These are phyloP conservation scores for Chitala chitala DNA, from an alignment of 2,113 vertebrate genomes.

Conservation along the genomic window DNA sequence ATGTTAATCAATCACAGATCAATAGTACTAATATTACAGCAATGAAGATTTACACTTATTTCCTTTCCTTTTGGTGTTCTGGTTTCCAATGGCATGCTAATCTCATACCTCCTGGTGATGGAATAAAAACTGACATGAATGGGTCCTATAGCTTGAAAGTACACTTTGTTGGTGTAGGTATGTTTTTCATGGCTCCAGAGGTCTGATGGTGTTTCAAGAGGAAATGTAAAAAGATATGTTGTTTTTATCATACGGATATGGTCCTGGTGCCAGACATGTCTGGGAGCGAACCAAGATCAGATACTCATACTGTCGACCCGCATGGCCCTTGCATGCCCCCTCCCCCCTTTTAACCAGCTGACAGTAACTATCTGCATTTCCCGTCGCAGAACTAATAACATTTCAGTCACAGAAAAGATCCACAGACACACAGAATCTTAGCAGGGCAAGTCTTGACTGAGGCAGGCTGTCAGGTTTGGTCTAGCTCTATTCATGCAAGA, in stretches of 20 bases:
- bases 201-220: not conserved
- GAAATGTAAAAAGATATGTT: constrained; percentile 4
- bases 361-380: not conserved
- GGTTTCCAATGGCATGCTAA: not conserved
- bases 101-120: not conserved
- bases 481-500: not conserved
- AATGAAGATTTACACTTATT: not conserved
- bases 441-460: constrained; percentile 8
- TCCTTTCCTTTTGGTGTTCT: not conserved
- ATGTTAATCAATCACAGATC: constrained; percentile 11
- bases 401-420: not conserved
- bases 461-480: not conserved
- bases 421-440: not conserved
- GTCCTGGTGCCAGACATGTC: not conserved
- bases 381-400: not conserved
- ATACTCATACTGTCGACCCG: not conserved
- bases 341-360: not conserved
- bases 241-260: not conserved
- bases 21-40: not conserved
- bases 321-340: not conserved
- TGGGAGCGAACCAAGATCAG: not conserved
- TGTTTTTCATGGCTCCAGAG: not conserved
- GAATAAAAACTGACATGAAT: not conserved
- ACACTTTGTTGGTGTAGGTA: not conserved
- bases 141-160: not conserved